Base-by-base conservation (phyloP, 2,888 invertebrate species). In the Cybosia mesomella region DNA sequence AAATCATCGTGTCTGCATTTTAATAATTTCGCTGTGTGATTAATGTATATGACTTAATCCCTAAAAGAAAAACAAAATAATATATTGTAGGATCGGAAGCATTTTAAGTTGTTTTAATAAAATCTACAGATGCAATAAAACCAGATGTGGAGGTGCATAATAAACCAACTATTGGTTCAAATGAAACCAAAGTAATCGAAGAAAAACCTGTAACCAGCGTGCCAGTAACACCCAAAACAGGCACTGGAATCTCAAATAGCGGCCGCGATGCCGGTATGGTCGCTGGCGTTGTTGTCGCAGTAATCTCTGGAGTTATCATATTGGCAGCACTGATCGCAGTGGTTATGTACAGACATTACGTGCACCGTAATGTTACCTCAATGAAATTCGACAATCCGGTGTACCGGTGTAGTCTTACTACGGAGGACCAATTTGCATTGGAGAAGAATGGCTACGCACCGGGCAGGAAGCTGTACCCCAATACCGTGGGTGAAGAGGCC, bases 341-440 rank as follows among this genome's bases (percentile, higher is more conserved):
- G 88, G 93, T 98, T 76, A 95, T 97, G 85, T 98, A 98, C 95
- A 97, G 97, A 87, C 98, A 98, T 89, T 98, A 98, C 93, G 96
- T 97, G 81, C 97, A 98, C 89, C 97, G 97, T 86, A 98, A 98
- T 89, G 97, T 98, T 78, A 98, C 98, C 79, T 98, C 98, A 81
- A 98, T 99, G 97, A 99, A 99, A 95, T 99, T 99, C 93, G 99
- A 99, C 95, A 99, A 99, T 95, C 99, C 99, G 58, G 99, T 99
- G 67, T 99, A 99, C 93, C 97, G 99, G n/a, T n/a, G n/a, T n/a
- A n/a, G n/a, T 86, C 99, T 99, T 95, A 99, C 99, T 24, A 99
- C 98, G 18, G 98, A 98, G 92, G 98, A 98, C 95, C 98, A 98
- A 88, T 98, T 98, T 89, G 97, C 97, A 67, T 94, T 98, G 80